Base-by-base conservation (phyloP, 2,797 vertebrate species). In the Phataginus tetradactyla region DNA sequence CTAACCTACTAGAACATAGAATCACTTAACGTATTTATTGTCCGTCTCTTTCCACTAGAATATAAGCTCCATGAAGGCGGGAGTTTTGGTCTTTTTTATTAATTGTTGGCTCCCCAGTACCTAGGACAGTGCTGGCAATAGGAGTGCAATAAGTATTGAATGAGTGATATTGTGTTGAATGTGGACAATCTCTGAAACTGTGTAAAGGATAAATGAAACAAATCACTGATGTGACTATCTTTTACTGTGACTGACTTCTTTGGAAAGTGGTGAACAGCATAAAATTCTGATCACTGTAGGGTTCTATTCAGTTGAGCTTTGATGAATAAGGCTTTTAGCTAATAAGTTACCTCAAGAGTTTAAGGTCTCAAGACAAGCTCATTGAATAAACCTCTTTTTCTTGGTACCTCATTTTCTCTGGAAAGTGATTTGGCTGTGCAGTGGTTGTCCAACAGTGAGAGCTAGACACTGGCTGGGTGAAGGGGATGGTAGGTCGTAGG, bases 281-380 rank as follows among this genome's bases (percentile, higher is more conserved):
- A 94, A 49, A 55, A 89, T 94, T 95, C 61, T 97, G 69, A 91
- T 96, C 93, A 91, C 55, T 37, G 39, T 90, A 93, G 59, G 29
- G 9, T 87, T 96, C 68, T 85, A 29, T 94, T 93, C 68, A 95
- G 59, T 51, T 93, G 90, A 94, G 53, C 75, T 91, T 94, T 84
- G 66, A 45, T 77, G 71, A 91, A 68, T 92, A 75, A 96, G 85
- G 49, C 75, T 71, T 97, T 92, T 90, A 95, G 45, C 45, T 88
- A 91, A 75, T 94, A 92, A 88, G 39, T 74, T 71, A 96, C 88
- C 61, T 86, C 1, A 39, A 51, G 72, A 71, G 29, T 74, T 86
- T 57, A 85, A 96, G 63, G 15, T 83, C 68, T 96, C 29, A 74
- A 77, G 80, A 72, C 80, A 90, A 91, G 63, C 37, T 94, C 77